phyloP scores from a whole-genome alignment of 2,113 vertebrate genomes.

The Sturnus vulgaris region DNA sequence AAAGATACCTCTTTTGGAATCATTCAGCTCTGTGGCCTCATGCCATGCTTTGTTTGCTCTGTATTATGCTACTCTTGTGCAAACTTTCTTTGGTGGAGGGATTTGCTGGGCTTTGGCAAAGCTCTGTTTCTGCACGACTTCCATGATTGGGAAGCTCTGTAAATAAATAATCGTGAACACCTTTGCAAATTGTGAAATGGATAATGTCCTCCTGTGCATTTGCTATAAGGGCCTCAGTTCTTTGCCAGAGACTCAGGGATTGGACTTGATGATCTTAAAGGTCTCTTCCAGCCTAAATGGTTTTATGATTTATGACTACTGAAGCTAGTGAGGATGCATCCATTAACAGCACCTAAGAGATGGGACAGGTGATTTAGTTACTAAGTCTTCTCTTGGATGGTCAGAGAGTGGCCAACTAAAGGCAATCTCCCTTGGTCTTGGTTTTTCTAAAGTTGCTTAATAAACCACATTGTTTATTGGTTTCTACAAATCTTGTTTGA shows the following conservation, averaged over 20 bases:
- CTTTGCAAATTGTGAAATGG: background rate
- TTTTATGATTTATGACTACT: background rate
- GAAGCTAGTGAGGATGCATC: background rate
- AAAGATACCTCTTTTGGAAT: background rate
- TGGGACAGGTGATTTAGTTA: background rate
- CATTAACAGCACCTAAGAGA: background rate
- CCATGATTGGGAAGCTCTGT: background rate
- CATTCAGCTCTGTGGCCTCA: background rate
- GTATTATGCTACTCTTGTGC: background rate
- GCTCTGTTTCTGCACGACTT: background rate
- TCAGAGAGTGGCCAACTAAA: background rate
- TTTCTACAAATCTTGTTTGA: background rate
- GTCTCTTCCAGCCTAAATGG: background rate
- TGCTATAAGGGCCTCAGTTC: background rate
- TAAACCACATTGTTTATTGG: background rate
- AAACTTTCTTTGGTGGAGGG: background rate
- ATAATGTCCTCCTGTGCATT: background rate
- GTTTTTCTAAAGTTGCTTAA: background rate
- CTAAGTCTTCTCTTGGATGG: background rate
- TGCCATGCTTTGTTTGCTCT: conserved; percentile 17
- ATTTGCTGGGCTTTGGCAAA: conserved; percentile 1
- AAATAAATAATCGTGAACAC: background rate
- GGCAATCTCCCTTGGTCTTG: background rate
- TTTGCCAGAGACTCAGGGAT: background rate
- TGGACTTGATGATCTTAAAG: background rate